Evolutionary conservation across 2,888 invertebrate genomes (phyloP).

Genomic region (Dioctria linearis): DNA sequence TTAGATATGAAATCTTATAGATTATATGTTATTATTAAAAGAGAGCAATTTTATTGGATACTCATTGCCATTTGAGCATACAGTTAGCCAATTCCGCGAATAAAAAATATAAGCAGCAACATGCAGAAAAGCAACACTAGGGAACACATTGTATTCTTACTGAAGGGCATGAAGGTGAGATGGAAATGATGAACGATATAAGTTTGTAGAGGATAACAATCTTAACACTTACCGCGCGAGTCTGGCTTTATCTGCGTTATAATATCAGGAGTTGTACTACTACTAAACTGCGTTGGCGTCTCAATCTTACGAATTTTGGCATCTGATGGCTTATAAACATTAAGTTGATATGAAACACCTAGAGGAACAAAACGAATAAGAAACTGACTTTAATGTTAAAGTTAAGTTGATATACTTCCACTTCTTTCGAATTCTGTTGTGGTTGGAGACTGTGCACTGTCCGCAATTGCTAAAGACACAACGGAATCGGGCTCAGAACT

Average conservation of each 20-base stretch:
- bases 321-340: conserved; percentile 68
- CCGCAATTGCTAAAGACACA: conserved; percentile 70
- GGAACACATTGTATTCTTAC: neutral
- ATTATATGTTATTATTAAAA: no score
- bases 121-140: conserved; percentile 22
- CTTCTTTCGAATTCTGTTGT: conserved; percentile 68
- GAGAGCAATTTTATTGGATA: neutral
- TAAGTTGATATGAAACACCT: conserved; percentile 66
- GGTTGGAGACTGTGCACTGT: conserved; percentile 70
- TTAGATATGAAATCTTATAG: no score
- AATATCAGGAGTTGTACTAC: conserved; percentile 61
- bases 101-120: conserved; percentile 30
- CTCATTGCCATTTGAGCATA: neutral
- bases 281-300: conserved; percentile 63
- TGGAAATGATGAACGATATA: conserved; percentile 16
- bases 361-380: conserved; percentile 53
- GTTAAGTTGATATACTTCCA: conserved; percentile 63
- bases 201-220: conserved; percentile 6
- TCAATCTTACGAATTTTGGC: conserved; percentile 69
- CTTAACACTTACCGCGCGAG: conserved; percentile 65
- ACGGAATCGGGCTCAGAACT: conserved; percentile 86
- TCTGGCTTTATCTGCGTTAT: conserved; percentile 64
- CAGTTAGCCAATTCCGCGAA: conserved; percentile 41
- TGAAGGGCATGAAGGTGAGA: conserved; percentile 32
- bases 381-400: neutral